phyloP scores from a whole-genome alignment of 2,888 invertebrate species.

The Philaethria dido region DNA sequence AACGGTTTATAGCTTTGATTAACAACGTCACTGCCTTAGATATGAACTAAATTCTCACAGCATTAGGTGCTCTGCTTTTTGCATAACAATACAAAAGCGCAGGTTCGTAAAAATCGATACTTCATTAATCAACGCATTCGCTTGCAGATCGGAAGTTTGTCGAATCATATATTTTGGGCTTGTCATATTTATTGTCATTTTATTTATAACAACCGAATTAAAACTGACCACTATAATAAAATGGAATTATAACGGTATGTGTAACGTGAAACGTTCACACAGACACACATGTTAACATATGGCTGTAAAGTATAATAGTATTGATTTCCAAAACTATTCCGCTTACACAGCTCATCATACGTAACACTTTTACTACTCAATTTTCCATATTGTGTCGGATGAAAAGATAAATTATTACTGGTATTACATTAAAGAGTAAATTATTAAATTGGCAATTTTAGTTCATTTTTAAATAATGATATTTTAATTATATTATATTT shows the following conservation, averaged over 20 bases:
- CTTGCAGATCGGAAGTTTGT: background rate
- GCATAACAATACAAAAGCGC: slow-evolving; percentile 31
- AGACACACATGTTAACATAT: slow-evolving; percentile 75
- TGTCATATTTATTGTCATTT: background rate
- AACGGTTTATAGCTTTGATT: slow-evolving; percentile 29
- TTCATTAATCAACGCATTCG: slow-evolving; percentile 28
- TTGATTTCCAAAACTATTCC: slow-evolving; percentile 62
- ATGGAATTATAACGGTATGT: slow-evolving; percentile 68
- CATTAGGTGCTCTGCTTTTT: slow-evolving; percentile 22
- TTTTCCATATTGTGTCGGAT: background rate
- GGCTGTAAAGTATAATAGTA: slow-evolving; percentile 62
- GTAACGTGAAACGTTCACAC: slow-evolving; percentile 67
- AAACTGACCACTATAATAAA: slow-evolving; percentile 46
- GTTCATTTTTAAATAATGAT: slow-evolving; percentile 12
- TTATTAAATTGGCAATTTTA: slow-evolving; percentile 11
- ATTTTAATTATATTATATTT: slow-evolving; percentile 11
- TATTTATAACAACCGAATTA: slow-evolving; percentile 8
- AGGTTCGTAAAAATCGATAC: slow-evolving; percentile 36
- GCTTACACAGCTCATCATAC: slow-evolving; percentile 40
- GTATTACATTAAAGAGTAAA: background rate
- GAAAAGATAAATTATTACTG: background rate
- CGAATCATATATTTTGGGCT: background rate
- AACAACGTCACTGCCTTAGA: slow-evolving; percentile 26
- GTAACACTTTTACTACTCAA: background rate
- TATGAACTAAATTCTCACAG: slow-evolving; percentile 19